These are phyloP conservation scores for Catharus bicknelli DNA, from an alignment of 2,113 vertebrate species.

Conservation along the genomic window DNA sequence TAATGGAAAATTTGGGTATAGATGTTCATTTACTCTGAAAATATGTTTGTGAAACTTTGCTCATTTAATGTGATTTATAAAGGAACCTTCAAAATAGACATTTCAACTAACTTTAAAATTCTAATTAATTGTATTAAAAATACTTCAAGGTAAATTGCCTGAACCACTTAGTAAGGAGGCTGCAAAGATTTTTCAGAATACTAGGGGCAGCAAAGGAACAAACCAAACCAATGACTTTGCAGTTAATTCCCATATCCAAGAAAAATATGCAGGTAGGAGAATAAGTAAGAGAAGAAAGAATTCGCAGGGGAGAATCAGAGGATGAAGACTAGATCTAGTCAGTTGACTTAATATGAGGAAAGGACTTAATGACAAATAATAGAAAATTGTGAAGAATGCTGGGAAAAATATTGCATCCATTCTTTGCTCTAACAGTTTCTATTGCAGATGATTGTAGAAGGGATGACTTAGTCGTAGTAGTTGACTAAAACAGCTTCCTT, in stretches of 20 bases:
- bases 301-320: not conserved
- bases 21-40: not conserved
- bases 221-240: not conserved
- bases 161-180: not conserved
- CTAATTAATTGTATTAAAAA: not conserved
- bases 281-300: not conserved
- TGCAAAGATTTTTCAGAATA: not conserved
- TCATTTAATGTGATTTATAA: not conserved
- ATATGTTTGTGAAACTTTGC: not conserved
- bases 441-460: not conserved
- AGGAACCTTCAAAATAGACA: not conserved
- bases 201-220: not conserved
- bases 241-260: not conserved
- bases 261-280: not conserved
- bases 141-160: not conserved
- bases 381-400: not conserved
- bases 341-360: not conserved
- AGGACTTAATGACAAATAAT: not conserved
- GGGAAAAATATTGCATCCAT: not conserved
- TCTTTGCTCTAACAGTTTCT: not conserved
- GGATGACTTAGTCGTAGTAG: not conserved
- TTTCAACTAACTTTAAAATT: not conserved
- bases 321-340: not conserved
- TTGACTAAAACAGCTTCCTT: not conserved
- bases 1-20: not conserved